phyloP scores from a whole-genome alignment of 2,888 invertebrate genomes.

The Chelonus formosanus region DNA sequence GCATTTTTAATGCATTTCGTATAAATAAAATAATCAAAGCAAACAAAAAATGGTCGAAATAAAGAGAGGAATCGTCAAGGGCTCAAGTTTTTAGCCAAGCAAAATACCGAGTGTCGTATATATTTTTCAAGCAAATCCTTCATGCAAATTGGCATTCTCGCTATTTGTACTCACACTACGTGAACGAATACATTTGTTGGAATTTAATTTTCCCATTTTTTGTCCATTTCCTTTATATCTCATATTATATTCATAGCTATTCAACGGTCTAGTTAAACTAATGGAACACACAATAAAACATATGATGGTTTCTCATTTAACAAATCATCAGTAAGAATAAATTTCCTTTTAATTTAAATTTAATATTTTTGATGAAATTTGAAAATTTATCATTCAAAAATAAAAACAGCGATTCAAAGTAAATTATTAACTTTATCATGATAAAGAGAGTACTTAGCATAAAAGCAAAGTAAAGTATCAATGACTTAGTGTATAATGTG shows the following conservation, averaged over 20 bases:
- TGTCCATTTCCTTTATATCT: constrained; percentile 3
- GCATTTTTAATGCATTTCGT: too few species aligned
- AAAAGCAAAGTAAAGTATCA: background rate
- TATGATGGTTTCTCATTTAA: background rate
- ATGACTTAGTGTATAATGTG: background rate
- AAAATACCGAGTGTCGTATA: constrained; percentile 43
- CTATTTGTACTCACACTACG: constrained; percentile 2
- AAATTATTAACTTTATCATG: too few species aligned
- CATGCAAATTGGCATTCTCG: constrained; percentile 50
- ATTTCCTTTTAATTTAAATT: too few species aligned
- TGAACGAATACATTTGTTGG: constrained; percentile 32
- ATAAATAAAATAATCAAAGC: too few species aligned
- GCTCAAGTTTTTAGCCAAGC: constrained; percentile 19
- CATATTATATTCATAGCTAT: constrained; percentile 6
- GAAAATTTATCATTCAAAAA: too few species aligned
- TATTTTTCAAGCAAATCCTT: constrained; percentile 54
- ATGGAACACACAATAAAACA: background rate
- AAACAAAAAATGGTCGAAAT: constrained; percentile 4
- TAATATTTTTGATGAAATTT: background rate
- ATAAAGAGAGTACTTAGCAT: background rate
- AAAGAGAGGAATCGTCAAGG: constrained; percentile 9
- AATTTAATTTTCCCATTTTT: constrained; percentile 47
- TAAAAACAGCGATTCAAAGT: too few species aligned
- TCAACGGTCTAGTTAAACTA: background rate
- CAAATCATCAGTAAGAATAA: background rate